Percentiles rank a stretch among this genome's conserved stretches.
These are phyloP conservation scores for Arizona elegans DNA, from an alignment of 2,113 vertebrate genomes.

Conservation along the genomic window DNA sequence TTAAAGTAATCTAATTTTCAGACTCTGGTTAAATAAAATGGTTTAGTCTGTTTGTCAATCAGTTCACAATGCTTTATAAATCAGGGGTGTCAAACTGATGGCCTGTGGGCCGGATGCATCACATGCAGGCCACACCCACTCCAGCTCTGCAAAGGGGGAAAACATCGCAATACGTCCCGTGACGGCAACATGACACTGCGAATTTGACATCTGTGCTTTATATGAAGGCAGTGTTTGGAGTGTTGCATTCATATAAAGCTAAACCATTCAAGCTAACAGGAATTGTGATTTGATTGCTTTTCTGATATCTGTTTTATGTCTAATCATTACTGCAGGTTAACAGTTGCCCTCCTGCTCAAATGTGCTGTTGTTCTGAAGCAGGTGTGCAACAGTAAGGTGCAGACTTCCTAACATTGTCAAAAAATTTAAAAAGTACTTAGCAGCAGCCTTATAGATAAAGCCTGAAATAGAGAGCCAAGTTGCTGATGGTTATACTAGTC, in stretches of 20 bases:
- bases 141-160: too few species aligned
- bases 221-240: not conserved
- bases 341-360: not conserved
- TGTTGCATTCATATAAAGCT: not conserved
- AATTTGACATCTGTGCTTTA: not conserved
- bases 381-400: not conserved
- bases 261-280: not conserved
- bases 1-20: not conserved
- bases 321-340: not conserved
- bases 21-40: not conserved
- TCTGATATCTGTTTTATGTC: not conserved
- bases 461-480: not conserved
- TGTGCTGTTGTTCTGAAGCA: not conserved
- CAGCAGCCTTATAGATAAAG: not conserved
- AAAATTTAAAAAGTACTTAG: not conserved
- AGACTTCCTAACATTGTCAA: not conserved
- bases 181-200: too few species aligned
- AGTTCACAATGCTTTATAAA: not conserved
- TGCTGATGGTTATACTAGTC: not conserved
- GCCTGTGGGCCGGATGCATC: too few species aligned
- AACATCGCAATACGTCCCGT: too few species aligned
- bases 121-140: too few species aligned
- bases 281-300: not conserved
- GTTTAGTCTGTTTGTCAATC: not conserved
- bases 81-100: too few species aligned